Evolutionary conservation across 1,140 invertebrate species (phyloP), one percentile per base, ranked within the genome.

Genomic region (Megalopta genalis): DNA sequence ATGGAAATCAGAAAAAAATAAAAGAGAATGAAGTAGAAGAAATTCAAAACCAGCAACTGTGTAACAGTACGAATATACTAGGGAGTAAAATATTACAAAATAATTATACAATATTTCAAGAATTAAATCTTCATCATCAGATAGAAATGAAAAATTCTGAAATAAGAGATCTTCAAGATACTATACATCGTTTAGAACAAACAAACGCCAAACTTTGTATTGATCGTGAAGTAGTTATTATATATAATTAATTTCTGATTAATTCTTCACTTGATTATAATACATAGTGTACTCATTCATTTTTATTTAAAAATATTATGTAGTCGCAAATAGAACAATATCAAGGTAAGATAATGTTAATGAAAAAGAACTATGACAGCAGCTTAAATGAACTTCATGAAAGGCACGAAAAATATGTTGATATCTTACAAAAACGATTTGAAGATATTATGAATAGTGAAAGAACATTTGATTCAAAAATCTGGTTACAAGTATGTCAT

Each of bases 301-400:
- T 76, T 63, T 76, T 21, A 68, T 16, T 27, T 25, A 68, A 21
- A 63, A 59, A 23, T 70, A 39, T 67, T 8, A 9, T 21, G 67
- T 39, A 85, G 83, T 42, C 27, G 37, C 81, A 80, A 42, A 54
- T 59, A 42, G 75, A 87, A 39, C 74, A 85, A 37, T 85, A 87
- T 68, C 77, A 84, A 52, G 39, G 66, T n/a, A 86, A 78, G 39
- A 68, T 87, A 25, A 77, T 23, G 32, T 68, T 78, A 60, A 52
- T 87, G 62, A 82, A 87, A 16, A 82, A 77, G 57, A 85, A 83
- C 9, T 85, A 88, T 18, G 75, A 86, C 18, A 81, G 80, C 21
- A 76, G 87, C 39, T 66, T 84, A 42, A 83, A 68, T 32, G 75
- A 80, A 27, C 59, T 82, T 37, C 70, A 49, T 52, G 74, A 82